phyloP scores from a whole-genome alignment of 2,888 invertebrate species.

The Spodoptera picta region DNA sequence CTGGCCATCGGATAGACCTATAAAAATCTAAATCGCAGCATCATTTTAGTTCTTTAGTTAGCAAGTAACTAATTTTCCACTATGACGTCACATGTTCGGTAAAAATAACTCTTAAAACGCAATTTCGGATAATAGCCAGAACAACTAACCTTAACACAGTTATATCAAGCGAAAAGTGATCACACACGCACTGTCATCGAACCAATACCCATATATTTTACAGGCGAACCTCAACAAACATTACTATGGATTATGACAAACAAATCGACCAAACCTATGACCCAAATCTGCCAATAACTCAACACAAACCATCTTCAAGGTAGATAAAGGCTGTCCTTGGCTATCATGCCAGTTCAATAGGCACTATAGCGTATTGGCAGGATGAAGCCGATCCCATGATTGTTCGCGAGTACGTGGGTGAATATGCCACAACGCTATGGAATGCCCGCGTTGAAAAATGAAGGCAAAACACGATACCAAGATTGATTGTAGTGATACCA shows the following conservation, averaged over 20 bases:
- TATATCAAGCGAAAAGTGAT: too few relatives aligned
- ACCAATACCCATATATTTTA: neutral
- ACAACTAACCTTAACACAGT: too few relatives aligned
- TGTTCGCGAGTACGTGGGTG: conserved; percentile 60
- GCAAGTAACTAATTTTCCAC: too few relatives aligned
- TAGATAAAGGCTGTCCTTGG: conserved; percentile 55
- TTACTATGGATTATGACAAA: conserved; percentile 33
- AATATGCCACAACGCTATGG: conserved; percentile 40
- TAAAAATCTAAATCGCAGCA: too few relatives aligned
- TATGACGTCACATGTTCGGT: too few relatives aligned
- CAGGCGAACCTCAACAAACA: conserved; percentile 21
- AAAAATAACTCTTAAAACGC: too few relatives aligned
- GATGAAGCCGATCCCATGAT: conserved; percentile 72
- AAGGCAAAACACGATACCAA: conserved; percentile 55
- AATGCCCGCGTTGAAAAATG: conserved; percentile 55
- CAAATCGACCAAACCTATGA: conserved; percentile 38
- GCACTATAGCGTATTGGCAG: conserved; percentile 63
- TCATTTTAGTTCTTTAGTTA: too few relatives aligned
- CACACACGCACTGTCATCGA: too few relatives aligned
- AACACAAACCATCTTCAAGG: conserved; percentile 46
- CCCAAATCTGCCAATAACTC: conserved; percentile 42
- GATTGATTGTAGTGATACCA: conserved; percentile 56
- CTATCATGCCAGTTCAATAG: conserved; percentile 61
- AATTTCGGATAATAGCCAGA: too few relatives aligned
- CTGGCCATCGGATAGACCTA: too few relatives aligned